Evolutionary conservation across 1,140 invertebrate genomes (phyloP), one percentile per base, ranked within the genome.

Genomic region (Philaenus spumarius): DNA sequence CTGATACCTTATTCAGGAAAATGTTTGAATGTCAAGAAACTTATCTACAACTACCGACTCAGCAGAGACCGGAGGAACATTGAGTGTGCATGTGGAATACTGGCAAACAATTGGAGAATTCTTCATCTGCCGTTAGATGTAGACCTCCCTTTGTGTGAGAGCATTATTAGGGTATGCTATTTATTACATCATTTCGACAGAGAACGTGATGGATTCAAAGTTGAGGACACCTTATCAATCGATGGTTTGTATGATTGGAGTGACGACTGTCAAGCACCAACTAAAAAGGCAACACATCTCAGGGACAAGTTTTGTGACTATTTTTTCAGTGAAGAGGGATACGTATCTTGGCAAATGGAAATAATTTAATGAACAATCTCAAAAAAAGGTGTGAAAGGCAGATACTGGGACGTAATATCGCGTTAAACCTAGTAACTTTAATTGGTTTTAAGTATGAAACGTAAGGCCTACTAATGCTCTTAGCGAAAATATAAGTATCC

Each of bases 1-100:
- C 67, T 75, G 67, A 72, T 68, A 47, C 71, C 71, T 37, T 76
- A 68, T 50, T 39, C 61, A 50, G 40, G 51, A 62, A 61, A 59
- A 46, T 26, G n/a, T n/a, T n/a, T n/a, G n/a, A n/a, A n/a, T n/a
- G 46, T 47, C 42, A 43, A 47, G 11, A 62, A 69, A 40, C 22
- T 39, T 63, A 61, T 65, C 43, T 68, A 62, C 42, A 68, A 68
- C 50, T 69, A 67, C 61, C 52, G 66, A 52, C 62, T 55, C 42
- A 63, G 50, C 35, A 60, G 60, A 59, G 60, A 57, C 56, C 58
- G 60, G 55, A 56, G 59, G 7, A 59, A 37, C 61, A 58, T 69
- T 55, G 62, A 67, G 65, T 68, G 63, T 58, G 62, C 62, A 39
- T 68, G 67, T 55, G 64, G 66, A 14, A 66, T 68, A 51, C 34